Conservation (phyloP, 2,797 vertebrate genomes). For the Galaxias olidus region DNA sequence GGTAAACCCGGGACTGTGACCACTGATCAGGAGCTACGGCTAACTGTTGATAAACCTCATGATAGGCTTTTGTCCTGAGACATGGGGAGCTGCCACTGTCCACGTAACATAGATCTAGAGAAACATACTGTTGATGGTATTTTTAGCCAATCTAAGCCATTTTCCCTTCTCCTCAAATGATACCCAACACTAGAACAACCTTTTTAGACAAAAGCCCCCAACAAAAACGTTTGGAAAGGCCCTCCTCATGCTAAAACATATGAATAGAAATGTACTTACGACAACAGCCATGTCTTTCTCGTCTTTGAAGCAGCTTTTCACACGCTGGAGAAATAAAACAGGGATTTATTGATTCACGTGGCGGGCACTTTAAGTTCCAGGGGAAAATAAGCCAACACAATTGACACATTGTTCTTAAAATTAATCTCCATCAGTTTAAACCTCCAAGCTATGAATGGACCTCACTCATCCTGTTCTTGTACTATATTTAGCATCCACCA, state of each 20-base stretch:
- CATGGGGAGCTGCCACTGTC: constrained; percentile 36
- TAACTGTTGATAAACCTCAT: constrained; percentile 34
- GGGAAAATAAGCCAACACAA: constrained; percentile 30
- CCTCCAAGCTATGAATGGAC: constrained; percentile 1
- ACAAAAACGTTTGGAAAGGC: background rate
- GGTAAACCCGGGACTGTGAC: constrained; percentile 39
- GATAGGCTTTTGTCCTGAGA: constrained; percentile 46
- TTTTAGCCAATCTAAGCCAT: too few species aligned
- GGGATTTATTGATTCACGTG: constrained; percentile 24
- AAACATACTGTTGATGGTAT: background rate
- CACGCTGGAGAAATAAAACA: constrained; percentile 30
- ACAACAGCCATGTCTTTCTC: constrained; percentile 75
- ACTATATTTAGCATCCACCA: constrained; percentile 48
- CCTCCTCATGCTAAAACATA: background rate
- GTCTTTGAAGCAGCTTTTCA: constrained; percentile 38
- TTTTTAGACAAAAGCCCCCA: background rate
- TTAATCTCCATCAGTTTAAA: constrained; percentile 44
- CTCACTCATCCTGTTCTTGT: constrained; percentile 1
- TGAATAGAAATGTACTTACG: constrained; percentile 60
- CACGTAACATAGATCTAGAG: constrained; percentile 2
- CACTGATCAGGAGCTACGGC: constrained; percentile 55
- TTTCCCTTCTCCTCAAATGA: too few species aligned
- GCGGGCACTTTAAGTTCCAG: constrained; percentile 1
- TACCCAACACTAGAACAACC: too few species aligned
- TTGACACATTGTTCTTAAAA: constrained; percentile 27